Conservation (phyloP, 2,113 vertebrate genomes). For the Oreocharis arfaki region DNA sequence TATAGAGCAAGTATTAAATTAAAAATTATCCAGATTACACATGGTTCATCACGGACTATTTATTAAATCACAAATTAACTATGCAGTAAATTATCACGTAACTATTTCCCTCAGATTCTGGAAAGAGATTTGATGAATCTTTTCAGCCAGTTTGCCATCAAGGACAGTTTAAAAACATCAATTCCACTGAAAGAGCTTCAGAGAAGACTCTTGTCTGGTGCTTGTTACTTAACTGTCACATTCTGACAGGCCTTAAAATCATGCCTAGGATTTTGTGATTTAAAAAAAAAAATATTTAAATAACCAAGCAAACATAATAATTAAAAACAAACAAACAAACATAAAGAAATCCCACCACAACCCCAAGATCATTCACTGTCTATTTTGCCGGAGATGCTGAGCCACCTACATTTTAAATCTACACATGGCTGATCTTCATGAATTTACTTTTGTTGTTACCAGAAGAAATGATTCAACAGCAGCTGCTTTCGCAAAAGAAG, state of each 20-base stretch:
- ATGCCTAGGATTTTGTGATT: background rate
- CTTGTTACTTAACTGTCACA: background rate
- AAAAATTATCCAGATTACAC: background rate
- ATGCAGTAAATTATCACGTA: background rate
- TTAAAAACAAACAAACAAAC: background rate
- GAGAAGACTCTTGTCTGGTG: background rate
- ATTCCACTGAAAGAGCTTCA: background rate
- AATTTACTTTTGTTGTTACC: background rate
- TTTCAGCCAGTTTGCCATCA: background rate
- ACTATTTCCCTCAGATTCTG: background rate
- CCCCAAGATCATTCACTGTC: background rate
- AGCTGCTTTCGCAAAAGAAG: background rate
- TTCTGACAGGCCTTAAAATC: background rate
- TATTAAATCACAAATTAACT: background rate
- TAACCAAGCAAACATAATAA: background rate
- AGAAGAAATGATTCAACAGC: background rate
- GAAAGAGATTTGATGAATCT: background rate
- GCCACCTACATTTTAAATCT: background rate
- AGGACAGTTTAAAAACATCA: background rate
- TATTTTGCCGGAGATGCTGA: background rate
- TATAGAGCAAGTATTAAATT: background rate
- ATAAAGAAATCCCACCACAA: background rate
- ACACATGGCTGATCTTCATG: background rate
- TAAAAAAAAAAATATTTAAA: no score
- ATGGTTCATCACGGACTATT: background rate